A percentile compares a stretch with the other conserved stretches of the same genome.
Evolutionary conservation across 2,113 vertebrate species (phyloP).

Genomic region (Pomatorhinus ruficollis): DNA sequence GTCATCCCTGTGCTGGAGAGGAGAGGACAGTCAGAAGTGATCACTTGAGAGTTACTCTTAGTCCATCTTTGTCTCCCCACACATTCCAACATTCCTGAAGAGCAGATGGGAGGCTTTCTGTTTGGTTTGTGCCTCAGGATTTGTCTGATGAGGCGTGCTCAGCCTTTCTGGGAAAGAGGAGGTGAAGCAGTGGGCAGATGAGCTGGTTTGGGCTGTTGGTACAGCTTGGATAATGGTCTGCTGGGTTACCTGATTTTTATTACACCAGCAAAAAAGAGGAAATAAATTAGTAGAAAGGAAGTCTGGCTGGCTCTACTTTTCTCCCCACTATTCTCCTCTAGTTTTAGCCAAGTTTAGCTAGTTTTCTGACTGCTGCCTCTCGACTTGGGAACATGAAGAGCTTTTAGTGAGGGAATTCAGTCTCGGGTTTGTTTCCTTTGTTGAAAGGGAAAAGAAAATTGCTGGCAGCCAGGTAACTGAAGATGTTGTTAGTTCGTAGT

Average conservation of each 20-base stretch:
- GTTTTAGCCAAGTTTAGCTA: neutral
- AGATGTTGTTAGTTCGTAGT: neutral
- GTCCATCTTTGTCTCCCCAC: neutral
- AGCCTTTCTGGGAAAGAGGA: neutral
- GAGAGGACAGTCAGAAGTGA: neutral
- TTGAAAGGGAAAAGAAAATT: neutral
- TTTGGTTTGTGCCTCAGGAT: neutral
- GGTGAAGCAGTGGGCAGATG: neutral
- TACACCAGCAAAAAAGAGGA: neutral
- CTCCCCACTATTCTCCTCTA: neutral
- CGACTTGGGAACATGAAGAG: neutral
- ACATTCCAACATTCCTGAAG: neutral
- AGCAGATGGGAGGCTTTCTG: neutral
- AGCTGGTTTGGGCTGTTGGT: neutral
- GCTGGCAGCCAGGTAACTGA: neutral
- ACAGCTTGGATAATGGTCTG: neutral
- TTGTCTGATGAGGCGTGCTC: neutral
- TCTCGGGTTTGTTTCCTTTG: neutral
- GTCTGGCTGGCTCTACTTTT: neutral
- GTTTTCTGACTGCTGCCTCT: neutral
- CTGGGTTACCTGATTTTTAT: neutral
- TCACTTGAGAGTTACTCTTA: neutral
- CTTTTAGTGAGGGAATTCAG: neutral
- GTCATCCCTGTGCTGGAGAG: neutral
- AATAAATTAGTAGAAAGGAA: neutral